Evolutionary conservation across 1,140 invertebrate species (phyloP).

Genomic region (Globodera ellingtonae): DNA sequence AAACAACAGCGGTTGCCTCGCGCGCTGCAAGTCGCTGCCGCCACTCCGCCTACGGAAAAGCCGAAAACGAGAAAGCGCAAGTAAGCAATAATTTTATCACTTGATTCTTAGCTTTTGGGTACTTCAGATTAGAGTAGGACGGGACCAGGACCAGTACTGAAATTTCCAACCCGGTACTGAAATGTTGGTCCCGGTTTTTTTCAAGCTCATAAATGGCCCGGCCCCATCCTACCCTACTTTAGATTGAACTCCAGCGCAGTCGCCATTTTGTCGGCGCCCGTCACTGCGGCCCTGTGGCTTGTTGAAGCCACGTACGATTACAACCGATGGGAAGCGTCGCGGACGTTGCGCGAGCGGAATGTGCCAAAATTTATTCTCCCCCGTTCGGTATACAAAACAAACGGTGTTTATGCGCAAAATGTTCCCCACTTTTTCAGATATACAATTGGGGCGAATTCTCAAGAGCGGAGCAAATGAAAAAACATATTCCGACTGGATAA

Average conservation of each 20-base stretch:
- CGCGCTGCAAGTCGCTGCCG: no score
- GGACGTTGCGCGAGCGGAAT: conserved; percentile 7
- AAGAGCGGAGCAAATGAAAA: not conserved
- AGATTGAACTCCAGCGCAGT: not conserved
- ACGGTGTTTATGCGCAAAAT: no score
- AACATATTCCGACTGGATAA: conserved; percentile 1
- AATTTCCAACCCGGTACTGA: no score
- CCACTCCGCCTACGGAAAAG: not conserved
- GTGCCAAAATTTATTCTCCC: conserved; percentile 16
- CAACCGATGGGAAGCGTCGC: conserved; percentile 9
- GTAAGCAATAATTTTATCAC: no score
- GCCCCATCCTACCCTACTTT: no score
- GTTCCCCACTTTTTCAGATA: conserved; percentile 4
- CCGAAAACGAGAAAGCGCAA: not conserved
- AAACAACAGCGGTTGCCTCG: not conserved
- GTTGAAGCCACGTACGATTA: conserved; percentile 7
- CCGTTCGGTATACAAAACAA: no score
- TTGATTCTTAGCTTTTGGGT: no score
- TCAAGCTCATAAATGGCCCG: no score
- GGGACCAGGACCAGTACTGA: no score
- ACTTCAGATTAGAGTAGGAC: no score
- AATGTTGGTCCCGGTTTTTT: no score
- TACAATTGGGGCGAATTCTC: not conserved
- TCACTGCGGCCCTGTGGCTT: conserved; percentile 10
- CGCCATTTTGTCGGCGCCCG: not conserved